A percentile compares a stretch with the other conserved stretches of the same genome.
phyloP scores from a whole-genome alignment of 2,797 vertebrate species.

The Argyrosomus regius region DNA sequence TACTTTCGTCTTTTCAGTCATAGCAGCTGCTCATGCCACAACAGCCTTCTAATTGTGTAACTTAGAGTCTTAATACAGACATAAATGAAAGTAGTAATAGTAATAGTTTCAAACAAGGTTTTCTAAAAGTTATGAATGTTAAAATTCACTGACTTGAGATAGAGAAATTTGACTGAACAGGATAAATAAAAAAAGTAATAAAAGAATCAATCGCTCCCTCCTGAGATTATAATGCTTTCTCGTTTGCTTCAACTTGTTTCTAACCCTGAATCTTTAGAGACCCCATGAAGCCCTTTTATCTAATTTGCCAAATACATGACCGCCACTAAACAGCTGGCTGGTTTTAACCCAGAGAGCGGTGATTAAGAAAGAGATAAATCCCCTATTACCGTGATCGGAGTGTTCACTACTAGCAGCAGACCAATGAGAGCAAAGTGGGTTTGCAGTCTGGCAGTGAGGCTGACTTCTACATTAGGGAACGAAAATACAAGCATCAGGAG shows the following conservation, averaged over 20 bases:
- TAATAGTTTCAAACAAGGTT: no score
- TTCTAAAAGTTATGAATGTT: no score
- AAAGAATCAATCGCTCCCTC: not conserved
- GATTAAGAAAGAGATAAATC: not conserved
- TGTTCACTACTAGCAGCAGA: not conserved
- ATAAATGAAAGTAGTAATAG: no score
- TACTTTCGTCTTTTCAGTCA: no score
- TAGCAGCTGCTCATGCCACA: no score
- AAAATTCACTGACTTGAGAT: no score
- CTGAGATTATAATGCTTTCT: not conserved
- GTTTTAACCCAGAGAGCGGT: not conserved
- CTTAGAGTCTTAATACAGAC: no score
- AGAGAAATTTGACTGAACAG: not conserved
- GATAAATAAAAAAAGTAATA: not conserved
- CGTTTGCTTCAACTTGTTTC: not conserved
- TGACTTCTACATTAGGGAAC: not conserved
- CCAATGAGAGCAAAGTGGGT: not conserved
- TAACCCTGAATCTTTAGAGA: not conserved
- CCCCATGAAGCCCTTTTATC: not conserved
- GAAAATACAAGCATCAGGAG: not conserved
- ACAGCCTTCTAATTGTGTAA: no score
- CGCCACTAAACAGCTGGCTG: not conserved
- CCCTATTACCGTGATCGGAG: not conserved
- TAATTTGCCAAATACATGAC: not conserved
- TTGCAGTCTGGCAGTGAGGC: not conserved